phyloP scores from a whole-genome alignment of 2,888 invertebrate species.

The Hybos culiciformis region DNA sequence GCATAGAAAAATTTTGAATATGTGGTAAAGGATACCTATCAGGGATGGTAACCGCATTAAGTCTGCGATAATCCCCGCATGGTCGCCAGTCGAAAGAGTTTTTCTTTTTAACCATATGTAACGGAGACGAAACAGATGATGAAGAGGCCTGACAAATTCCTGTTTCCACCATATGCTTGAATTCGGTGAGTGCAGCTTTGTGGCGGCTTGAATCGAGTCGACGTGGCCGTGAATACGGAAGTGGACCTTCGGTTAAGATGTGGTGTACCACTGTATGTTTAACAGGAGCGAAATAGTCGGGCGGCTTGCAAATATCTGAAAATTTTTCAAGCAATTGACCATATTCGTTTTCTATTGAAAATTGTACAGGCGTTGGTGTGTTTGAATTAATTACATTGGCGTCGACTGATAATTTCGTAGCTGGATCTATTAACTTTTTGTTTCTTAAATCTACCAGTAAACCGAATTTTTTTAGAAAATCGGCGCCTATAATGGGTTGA shows the following conservation, averaged over 20 bases:
- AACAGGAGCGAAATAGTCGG: neutral
- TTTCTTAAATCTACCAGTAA: neutral
- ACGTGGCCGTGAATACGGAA: neutral
- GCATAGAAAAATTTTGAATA: neutral
- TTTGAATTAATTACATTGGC: neutral
- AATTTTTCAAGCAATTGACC: neutral
- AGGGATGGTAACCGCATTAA: neutral
- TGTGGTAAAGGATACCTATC: neutral
- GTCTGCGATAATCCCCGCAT: neutral
- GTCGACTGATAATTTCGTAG: neutral
- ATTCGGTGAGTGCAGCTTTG: slow-evolving; percentile 3
- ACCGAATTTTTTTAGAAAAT: neutral
- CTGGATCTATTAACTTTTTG: neutral
- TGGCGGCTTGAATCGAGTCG: neutral
- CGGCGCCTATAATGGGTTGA: neutral
- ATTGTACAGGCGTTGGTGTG: neutral
- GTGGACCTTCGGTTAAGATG: neutral
- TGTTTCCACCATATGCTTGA: slow-evolving; percentile 2
- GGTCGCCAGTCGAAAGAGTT: slow-evolving; percentile 3
- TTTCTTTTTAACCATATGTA: neutral
- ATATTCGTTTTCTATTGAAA: neutral
- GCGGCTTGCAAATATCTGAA: neutral
- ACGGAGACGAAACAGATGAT: neutral
- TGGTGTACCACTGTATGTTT: neutral
- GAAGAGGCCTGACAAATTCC: slow-evolving; percentile 8